Conservation (phyloP, 2,888 invertebrate genomes). For the Epirrhoe tristata region DNA sequence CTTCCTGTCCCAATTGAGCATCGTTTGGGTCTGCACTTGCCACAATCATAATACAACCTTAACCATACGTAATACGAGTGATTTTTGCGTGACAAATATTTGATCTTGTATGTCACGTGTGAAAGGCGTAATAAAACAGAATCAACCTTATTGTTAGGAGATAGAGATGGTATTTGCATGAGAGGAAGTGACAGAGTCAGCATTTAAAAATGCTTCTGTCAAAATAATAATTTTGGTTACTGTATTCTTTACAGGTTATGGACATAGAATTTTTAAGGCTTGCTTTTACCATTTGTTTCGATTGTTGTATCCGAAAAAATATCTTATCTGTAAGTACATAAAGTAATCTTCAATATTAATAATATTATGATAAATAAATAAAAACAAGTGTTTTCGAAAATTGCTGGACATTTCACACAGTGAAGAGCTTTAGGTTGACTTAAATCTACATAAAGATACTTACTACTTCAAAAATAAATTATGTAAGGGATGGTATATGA, state of each 20-base stretch:
- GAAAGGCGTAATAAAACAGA: conserved; percentile 25
- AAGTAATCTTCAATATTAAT: too few relatives aligned
- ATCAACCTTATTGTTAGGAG: conserved; percentile 27
- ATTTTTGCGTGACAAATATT: conserved; percentile 16
- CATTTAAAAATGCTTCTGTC: conserved; percentile 24
- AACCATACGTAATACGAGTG: conserved; percentile 14
- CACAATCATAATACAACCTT: conserved; percentile 30
- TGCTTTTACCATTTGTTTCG: neutral
- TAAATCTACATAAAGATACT: too few relatives aligned
- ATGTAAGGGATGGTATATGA: too few relatives aligned
- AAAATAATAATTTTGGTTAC: conserved; percentile 22
- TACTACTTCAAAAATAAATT: too few relatives aligned
- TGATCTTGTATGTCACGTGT: conserved; percentile 26
- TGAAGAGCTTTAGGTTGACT: too few relatives aligned
- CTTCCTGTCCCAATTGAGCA: conserved; percentile 56
- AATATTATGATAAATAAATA: too few relatives aligned
- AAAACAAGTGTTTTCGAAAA: too few relatives aligned
- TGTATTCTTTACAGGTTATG: conserved; percentile 11
- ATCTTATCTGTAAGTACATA: too few relatives aligned
- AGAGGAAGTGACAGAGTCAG: neutral
- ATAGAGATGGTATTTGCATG: conserved; percentile 15
- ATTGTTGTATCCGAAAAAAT: too few relatives aligned
- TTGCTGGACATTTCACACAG: too few relatives aligned
- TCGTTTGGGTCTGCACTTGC: conserved; percentile 37
- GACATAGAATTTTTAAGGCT: neutral